Evolutionary conservation across 2,888 invertebrate species (phyloP).

Genomic region (Galeruca laticollis): DNA sequence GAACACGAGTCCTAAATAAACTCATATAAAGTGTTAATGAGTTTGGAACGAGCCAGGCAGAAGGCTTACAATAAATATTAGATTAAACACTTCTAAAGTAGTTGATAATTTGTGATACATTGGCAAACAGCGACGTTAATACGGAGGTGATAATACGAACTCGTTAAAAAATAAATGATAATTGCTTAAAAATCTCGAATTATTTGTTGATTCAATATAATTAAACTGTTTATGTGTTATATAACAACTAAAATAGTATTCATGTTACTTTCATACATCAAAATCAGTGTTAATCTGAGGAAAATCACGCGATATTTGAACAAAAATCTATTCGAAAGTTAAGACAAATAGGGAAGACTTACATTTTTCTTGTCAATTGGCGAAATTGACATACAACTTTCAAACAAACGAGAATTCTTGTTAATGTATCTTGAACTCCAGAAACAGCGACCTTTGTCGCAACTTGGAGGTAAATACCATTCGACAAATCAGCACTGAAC

Average conservation of each 20-base stretch:
- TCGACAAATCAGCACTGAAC: no score
- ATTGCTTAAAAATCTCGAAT: neutral
- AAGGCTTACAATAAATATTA: slow-evolving; percentile 5
- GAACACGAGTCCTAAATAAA: slow-evolving; percentile 14
- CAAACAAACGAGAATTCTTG: no score
- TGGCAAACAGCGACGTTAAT: neutral
- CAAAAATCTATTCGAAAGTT: no score
- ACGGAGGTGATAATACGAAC: neutral
- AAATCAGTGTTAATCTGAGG: no score
- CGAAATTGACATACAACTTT: no score
- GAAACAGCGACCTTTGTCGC: no score
- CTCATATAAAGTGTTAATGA: slow-evolving; percentile 8
- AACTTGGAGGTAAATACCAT: no score
- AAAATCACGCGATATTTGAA: no score
- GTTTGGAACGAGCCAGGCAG: slow-evolving; percentile 15
- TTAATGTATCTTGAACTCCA: no score
- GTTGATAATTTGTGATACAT: slow-evolving; percentile 5
- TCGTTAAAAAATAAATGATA: slow-evolving; percentile 9
- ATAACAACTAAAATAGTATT: neutral
- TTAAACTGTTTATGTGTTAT: neutral
- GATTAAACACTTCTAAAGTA: slow-evolving; percentile 6
- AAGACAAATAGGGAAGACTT: no score
- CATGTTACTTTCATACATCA: neutral
- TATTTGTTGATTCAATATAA: neutral
- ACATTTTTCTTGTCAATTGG: no score